These are phyloP conservation scores for Calonectris borealis DNA, from an alignment of 2,113 vertebrate species.

Conservation along the genomic window DNA sequence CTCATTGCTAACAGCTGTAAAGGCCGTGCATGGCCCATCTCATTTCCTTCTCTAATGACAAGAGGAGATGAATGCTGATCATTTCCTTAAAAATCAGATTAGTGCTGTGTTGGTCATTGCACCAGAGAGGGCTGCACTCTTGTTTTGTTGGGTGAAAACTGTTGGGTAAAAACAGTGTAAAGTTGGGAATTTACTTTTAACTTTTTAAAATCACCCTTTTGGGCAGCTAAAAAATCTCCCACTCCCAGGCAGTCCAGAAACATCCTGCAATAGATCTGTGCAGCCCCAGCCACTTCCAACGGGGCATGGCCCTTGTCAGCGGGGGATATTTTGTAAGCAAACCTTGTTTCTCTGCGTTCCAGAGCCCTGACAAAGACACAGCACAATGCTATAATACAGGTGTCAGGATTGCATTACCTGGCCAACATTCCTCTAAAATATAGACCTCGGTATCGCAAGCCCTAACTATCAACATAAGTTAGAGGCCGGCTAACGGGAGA, in stretches of 20 bases:
- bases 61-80: not conserved
- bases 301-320: not conserved
- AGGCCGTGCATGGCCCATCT: not conserved
- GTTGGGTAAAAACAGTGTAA: not conserved
- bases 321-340: not conserved
- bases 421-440: not conserved
- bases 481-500: accelerated
- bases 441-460: accelerated
- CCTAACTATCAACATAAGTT: too few relatives aligned
- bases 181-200: not conserved
- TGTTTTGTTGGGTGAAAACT: not conserved
- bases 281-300: accelerated
- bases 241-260: accelerated
- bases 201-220: not conserved
- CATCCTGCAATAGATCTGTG: not conserved
- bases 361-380: not conserved
- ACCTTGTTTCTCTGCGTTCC: not conserved
- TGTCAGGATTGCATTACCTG: not conserved
- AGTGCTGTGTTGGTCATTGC: not conserved
- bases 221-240: not conserved
- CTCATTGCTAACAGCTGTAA: not conserved
- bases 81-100: not conserved
- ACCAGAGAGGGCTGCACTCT: not conserved
- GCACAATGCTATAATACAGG: not conserved
- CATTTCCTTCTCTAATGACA: not conserved